These are phyloP conservation scores for Dipodomys merriami DNA, from an alignment of 2,113 vertebrate species.

Conservation along the genomic window DNA sequence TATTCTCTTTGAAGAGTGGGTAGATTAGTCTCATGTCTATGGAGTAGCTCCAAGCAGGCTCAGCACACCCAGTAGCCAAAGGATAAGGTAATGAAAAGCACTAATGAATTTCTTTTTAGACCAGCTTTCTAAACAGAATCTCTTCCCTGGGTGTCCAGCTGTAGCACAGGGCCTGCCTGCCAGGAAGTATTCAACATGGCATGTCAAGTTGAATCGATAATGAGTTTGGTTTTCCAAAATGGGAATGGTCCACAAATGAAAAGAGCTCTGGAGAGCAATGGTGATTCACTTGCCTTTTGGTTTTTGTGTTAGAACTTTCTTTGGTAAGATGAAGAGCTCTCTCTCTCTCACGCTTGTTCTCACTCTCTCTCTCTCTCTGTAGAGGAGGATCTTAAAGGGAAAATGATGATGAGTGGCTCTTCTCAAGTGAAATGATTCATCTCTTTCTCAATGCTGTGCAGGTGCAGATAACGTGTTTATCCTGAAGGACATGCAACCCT, in stretches of 20 bases:
- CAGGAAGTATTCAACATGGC: no score
- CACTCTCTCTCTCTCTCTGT: neutral
- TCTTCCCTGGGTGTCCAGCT: no score
- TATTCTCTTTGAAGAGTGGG: no score
- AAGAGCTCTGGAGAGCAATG: neutral
- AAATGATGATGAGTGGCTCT: neutral
- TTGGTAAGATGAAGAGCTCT: neutral
- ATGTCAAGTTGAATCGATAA: no score
- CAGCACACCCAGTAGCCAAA: no score
- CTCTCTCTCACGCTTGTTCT: neutral
- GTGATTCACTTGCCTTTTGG: neutral
- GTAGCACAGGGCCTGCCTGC: no score
- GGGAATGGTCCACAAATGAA: neutral
- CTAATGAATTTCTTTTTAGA: no score
- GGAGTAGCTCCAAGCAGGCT: no score
- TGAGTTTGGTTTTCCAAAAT: neutral
- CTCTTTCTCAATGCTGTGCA: conserved; percentile 60
- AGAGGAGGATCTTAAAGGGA: neutral
- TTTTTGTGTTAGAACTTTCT: neutral
- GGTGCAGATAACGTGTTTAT: conserved; percentile 52
- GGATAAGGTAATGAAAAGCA: no score
- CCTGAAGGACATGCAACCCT: conserved; percentile 39
- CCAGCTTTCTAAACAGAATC: no score
- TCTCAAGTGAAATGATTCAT: conserved; percentile 1
- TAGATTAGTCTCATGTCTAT: no score